phyloP scores from a whole-genome alignment of 2,797 vertebrate genomes.

The Sebastes melanostomus region DNA sequence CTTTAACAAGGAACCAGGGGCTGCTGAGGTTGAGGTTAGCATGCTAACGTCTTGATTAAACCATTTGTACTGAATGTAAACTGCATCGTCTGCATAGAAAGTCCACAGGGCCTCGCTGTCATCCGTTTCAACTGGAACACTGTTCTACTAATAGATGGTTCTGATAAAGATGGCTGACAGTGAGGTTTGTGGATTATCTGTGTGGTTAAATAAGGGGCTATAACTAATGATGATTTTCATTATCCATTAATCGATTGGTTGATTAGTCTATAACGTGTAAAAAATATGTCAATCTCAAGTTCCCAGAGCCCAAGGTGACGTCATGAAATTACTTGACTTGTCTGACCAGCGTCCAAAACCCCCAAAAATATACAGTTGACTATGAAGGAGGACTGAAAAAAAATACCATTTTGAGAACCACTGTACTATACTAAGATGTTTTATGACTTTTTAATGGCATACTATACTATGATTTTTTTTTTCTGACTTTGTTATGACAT shows the following conservation, averaged over 20 bases:
- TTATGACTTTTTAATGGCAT: no score
- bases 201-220: no score
- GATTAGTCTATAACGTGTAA: background rate
- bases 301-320: no score
- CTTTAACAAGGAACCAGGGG: conserved; percentile 96
- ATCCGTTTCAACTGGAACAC: background rate
- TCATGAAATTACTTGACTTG: no score
- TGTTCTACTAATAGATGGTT: background rate
- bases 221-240: no score
- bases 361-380: no score
- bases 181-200: background rate
- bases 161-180: background rate
- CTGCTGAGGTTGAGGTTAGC: conserved; percentile 95
- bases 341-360: no score
- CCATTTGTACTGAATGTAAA: background rate
- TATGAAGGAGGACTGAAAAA: no score
- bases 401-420: no score
- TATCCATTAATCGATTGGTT: fast-evolving
- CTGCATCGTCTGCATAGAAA: background rate
- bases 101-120: background rate
- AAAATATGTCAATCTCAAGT: background rate
- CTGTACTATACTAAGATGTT: no score
- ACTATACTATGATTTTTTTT: no score
- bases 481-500: no score
- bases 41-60: background rate